Base-by-base conservation (phyloP, 2,113 vertebrate genomes). In the Pituophis catenifer region DNA sequence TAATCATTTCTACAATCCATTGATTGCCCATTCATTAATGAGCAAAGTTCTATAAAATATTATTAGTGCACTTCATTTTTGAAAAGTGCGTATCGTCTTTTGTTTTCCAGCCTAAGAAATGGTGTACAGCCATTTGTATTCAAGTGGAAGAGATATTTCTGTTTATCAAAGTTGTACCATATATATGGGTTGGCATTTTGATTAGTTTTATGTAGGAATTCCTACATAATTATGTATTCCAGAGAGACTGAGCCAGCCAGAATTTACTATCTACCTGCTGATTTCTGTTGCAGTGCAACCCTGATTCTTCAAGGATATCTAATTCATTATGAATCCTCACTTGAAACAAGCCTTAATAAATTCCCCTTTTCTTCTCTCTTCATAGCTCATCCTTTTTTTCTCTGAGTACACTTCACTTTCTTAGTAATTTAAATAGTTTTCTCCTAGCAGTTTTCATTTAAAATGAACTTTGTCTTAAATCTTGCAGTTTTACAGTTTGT, bases 161-260 rank as follows among this genome's bases (percentile, higher is more conserved):
- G 88, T 96, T 92, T 95, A 48, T 81, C 87, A 3, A 0, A 53
- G 6, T 87, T 94, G 52, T 58, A 93, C 52, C 87, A 44, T 50
- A n/a, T 92, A 90, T 95, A 94, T 94, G 59, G 91, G 5, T 91
- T 94, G 65, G 90, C 93, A 91, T 94, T 93, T 94, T 92, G 93
- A 62, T 92, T 92, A 24, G 90, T 95, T 95, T 92, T 1, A 38
- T 95, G 94, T 92, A 95, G 90, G 94, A 94, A 48, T 38, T 38
- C 38, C 38, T 38, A 38, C 1, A 38, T 38, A 38, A 38, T 38
- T 38, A 95, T 24, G 23, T 59, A 59, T 65, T 65, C 11, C 3
- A 17, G 15, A 33, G 12, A 33, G 15, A 75, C n/a, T 75, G 13
- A 3, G 6, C 15, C 15, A 33, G 13, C 70, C 70, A 33, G 70